Evolutionary conservation across 1,140 invertebrate genomes (phyloP).

Genomic region (Ridgeia piscesae): DNA sequence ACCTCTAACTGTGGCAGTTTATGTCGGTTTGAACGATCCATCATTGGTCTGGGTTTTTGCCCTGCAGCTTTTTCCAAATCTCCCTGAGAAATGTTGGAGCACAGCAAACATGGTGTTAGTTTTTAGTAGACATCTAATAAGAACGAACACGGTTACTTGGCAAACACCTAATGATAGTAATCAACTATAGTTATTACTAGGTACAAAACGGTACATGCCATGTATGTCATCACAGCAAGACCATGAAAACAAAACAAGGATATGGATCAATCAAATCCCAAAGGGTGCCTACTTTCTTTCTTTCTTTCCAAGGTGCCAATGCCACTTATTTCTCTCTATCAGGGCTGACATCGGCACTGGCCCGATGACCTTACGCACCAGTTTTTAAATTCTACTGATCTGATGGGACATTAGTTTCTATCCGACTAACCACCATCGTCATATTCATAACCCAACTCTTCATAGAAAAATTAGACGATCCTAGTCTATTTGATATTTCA

Average conservation of each 20-base stretch:
- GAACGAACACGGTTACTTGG: neutral
- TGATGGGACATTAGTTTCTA: too few relatives aligned
- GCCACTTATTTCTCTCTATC: too few relatives aligned
- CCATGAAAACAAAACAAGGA: neutral
- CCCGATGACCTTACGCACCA: too few relatives aligned
- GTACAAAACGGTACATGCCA: neutral
- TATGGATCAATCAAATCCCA: too few relatives aligned
- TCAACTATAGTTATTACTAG: neutral
- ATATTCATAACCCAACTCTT: too few relatives aligned
- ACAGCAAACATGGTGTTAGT: slow-evolving; percentile 7
- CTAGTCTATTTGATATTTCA: too few relatives aligned
- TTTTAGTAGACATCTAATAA: neutral
- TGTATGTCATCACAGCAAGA: neutral
- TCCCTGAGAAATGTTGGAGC: slow-evolving; percentile 56
- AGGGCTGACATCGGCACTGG: too few relatives aligned
- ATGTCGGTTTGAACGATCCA: slow-evolving; percentile 74
- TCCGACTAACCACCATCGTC: too few relatives aligned
- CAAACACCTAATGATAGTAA: neutral
- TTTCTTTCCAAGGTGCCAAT: too few relatives aligned
- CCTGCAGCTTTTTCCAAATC: slow-evolving; percentile 74
- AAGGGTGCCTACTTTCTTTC: too few relatives aligned
- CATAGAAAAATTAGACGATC: too few relatives aligned
- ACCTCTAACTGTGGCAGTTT: slow-evolving; percentile 76
- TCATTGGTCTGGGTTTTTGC: slow-evolving; percentile 75
- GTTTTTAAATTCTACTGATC: too few relatives aligned